These are phyloP conservation scores for Coccyzus lansbergi DNA, from an alignment of 2,797 vertebrate species.

Conservation along the genomic window DNA sequence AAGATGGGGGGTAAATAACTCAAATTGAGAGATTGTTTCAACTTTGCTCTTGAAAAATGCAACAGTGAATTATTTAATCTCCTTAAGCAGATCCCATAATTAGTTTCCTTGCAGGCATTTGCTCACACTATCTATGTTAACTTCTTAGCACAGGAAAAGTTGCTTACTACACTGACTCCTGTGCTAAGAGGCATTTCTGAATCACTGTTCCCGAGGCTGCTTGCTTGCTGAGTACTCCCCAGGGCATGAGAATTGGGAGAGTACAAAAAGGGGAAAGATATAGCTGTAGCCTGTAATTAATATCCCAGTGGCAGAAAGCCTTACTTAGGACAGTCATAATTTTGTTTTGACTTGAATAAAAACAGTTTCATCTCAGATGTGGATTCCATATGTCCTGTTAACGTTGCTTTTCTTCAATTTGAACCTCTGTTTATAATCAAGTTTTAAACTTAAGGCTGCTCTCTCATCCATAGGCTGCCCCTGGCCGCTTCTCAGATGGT, in stretches of 20 bases:
- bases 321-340: background rate
- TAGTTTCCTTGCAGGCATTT: background rate
- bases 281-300: background rate
- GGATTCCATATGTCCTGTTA: background rate
- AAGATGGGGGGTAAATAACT: background rate
- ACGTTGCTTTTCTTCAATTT: background rate
- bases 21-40: background rate
- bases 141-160: background rate
- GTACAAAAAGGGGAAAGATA: background rate
- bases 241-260: background rate
- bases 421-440: background rate
- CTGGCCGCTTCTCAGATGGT: background rate
- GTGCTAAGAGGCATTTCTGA: conserved; percentile 2
- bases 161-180: background rate
- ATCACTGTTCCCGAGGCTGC: background rate
- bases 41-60: background rate
- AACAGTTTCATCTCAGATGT: background rate
- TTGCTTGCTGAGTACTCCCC: background rate
- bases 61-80: background rate
- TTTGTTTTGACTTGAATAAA: background rate
- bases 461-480: background rate
- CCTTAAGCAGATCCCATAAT: background rate
- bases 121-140: background rate
- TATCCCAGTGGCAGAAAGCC: background rate
- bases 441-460: background rate